Conservation (phyloP, 2,113 vertebrate genomes). For the Catharus fuscescens region DNA sequence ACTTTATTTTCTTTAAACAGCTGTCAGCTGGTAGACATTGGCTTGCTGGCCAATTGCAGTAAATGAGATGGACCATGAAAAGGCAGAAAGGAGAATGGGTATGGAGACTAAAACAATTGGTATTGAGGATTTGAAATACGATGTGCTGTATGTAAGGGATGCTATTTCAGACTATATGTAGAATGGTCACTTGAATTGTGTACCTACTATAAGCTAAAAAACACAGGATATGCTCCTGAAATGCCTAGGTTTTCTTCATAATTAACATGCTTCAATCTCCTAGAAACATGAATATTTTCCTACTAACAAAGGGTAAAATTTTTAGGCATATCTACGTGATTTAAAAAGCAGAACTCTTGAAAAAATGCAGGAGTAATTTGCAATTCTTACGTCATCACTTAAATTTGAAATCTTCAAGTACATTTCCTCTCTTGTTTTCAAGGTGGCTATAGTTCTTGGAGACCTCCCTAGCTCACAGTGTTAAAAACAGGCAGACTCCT, state of each 20-base stretch:
- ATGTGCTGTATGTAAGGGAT: background rate
- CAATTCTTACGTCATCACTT: background rate
- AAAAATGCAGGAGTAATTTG: background rate
- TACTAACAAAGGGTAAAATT: background rate
- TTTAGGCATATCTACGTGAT: background rate
- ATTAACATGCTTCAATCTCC: background rate
- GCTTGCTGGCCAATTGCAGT: background rate
- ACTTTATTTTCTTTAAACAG: conserved; percentile 40
- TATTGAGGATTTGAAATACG: background rate
- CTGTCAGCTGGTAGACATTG: conserved; percentile 45
- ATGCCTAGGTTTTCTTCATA: background rate
- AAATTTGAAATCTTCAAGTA: background rate
- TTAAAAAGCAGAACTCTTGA: background rate
- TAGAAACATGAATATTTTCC: background rate
- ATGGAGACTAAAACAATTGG: background rate
- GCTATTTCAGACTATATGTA: background rate
- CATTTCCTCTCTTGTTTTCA: background rate
- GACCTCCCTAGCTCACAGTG: background rate
- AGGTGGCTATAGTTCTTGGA: background rate
- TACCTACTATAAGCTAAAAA: background rate
- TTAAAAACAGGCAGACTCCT: background rate
- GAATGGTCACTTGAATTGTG: background rate
- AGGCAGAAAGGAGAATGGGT: background rate
- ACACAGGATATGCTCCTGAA: background rate
- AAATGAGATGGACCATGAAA: background rate